Conservation (phyloP, 2,888 invertebrate genomes). For the Chrysolina americana region DNA sequence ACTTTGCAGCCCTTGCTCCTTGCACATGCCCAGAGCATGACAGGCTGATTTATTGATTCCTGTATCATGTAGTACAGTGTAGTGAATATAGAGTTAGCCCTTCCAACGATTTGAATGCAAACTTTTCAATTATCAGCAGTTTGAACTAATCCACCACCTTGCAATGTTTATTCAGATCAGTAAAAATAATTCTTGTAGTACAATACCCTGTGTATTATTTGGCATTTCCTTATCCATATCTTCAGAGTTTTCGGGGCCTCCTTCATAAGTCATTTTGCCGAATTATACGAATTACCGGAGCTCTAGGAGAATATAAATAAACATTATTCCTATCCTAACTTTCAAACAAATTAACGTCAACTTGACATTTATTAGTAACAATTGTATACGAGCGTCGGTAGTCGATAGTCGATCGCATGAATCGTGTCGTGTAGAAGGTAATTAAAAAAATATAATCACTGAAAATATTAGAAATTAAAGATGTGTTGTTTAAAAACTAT, state of each 20-base stretch:
- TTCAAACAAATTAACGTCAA: conserved; percentile 23
- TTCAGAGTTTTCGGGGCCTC: conserved; percentile 9
- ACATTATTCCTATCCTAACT: conserved; percentile 2
- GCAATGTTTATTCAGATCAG: not conserved
- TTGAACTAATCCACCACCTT: conserved; percentile 10
- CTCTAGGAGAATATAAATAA: not conserved
- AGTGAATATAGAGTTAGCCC: not conserved
- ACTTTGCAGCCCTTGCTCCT: conserved; percentile 39
- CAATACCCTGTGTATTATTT: conserved; percentile 32
- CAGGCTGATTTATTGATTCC: conserved; percentile 47
- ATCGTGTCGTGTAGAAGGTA: no score
- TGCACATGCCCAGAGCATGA: conserved; percentile 47
- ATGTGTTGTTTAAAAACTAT: no score
- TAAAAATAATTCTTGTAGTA: conserved; percentile 21
- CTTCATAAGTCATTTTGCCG: conserved; percentile 9
- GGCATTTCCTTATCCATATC: conserved; percentile 24
- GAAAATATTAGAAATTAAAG: no score
- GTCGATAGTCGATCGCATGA: no score
- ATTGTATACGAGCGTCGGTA: no score
- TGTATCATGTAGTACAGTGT: conserved; percentile 50
- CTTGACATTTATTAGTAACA: not conserved
- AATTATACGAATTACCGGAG: not conserved
- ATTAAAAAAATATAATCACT: no score
- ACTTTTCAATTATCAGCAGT: not conserved
- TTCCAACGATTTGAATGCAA: not conserved